Evolutionary conservation across 2,113 vertebrate species (phyloP).

Genomic region (Macaca mulatta): DNA sequence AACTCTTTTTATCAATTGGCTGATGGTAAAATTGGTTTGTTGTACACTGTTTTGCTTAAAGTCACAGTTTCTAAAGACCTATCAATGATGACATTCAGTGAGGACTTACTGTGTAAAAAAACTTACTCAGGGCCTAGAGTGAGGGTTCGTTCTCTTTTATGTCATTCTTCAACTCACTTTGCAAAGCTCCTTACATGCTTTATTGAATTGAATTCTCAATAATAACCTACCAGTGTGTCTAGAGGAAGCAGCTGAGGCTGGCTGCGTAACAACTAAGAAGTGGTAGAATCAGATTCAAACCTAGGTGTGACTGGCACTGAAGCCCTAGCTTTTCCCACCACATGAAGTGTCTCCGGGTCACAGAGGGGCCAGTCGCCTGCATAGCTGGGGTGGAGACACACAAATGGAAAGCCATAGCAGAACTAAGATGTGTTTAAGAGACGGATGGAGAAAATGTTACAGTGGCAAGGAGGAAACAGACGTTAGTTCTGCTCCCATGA

Average conservation of each 20-base stretch:
- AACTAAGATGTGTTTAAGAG: neutral
- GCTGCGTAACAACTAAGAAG: neutral
- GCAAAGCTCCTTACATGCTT: neutral
- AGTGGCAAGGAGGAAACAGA: neutral
- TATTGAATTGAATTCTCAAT: neutral
- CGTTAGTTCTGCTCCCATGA: neutral
- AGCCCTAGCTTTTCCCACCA: neutral
- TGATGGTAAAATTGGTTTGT: neutral
- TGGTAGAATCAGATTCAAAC: neutral
- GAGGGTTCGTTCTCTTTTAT: neutral
- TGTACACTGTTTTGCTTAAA: neutral
- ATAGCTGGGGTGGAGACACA: neutral
- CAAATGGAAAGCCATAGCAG: neutral
- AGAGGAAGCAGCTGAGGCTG: neutral
- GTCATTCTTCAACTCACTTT: neutral
- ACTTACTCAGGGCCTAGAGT: neutral
- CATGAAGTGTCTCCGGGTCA: neutral
- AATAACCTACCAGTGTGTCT: neutral
- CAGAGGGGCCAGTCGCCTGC: neutral
- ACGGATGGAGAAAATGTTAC: neutral
- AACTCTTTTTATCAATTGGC: neutral
- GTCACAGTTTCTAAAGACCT: neutral
- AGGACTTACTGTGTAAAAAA: neutral
- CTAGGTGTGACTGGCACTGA: neutral
- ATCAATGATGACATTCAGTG: neutral